A percentile compares a stretch with the other conserved stretches of the same genome.
Evolutionary conservation across 1,140 invertebrate species (phyloP).

Genomic region (Atopsyche davidsoni): DNA sequence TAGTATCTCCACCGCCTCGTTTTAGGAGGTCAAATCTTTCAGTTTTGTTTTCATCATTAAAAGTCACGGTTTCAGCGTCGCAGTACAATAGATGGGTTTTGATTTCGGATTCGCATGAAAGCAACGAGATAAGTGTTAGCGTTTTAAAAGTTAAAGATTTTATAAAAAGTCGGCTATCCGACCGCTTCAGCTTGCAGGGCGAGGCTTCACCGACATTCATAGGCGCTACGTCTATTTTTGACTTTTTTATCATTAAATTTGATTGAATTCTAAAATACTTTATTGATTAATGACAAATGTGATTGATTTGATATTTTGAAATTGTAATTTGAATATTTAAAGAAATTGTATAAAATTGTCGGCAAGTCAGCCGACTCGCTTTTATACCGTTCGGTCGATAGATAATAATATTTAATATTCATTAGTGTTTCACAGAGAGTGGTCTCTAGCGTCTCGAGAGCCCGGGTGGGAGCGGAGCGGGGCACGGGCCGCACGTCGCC

Average conservation of each 20-base stretch:
- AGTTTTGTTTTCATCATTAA: too few relatives aligned
- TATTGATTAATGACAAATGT: conserved; percentile 14
- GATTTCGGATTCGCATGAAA: too few relatives aligned
- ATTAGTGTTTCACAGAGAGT: conserved; percentile 12
- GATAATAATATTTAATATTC: conserved; percentile 6
- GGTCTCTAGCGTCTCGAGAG: too few relatives aligned
- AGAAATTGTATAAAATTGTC: conserved; percentile 15
- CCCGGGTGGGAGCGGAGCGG: too few relatives aligned
- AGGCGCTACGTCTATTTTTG: not conserved
- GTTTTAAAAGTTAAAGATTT: too few relatives aligned
- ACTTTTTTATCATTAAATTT: not conserved
- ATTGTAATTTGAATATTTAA: conserved; percentile 5
- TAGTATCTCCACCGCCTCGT: conserved; percentile 26
- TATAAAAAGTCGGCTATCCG: too few relatives aligned
- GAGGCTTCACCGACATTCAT: conserved; percentile 4
- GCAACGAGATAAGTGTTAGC: too few relatives aligned
- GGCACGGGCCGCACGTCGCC: not conserved
- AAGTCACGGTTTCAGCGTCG: too few relatives aligned
- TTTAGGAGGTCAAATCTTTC: conserved; percentile 22
- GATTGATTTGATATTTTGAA: conserved; percentile 17
- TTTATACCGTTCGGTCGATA: conserved; percentile 17
- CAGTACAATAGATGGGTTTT: too few relatives aligned
- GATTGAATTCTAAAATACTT: conserved; percentile 9
- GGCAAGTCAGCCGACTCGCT: conserved; percentile 8
- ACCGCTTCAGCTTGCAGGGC: too few relatives aligned